Evolutionary conservation across 1,140 invertebrate genomes (phyloP).

Genomic region (Diabrotica virgifera): DNA sequence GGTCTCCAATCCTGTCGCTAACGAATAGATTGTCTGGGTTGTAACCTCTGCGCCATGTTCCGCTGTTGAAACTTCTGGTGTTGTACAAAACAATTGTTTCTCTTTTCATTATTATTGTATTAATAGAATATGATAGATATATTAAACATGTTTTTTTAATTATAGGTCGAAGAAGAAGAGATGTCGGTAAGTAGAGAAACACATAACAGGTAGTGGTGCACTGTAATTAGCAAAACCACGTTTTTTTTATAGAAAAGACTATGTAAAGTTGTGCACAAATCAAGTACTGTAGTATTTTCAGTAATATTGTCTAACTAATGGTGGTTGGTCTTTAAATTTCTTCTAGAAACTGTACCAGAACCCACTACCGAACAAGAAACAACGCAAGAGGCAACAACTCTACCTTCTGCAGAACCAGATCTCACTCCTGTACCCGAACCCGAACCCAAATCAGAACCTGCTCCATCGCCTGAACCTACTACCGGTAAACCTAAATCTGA

Average conservation of each 20-base stretch:
- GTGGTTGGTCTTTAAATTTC: slow-evolving; percentile 54
- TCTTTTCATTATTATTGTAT: neutral
- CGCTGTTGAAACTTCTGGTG: too few species aligned
- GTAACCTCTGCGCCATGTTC: too few species aligned
- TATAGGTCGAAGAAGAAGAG: slow-evolving; percentile 23
- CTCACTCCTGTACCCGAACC: slow-evolving; percentile 45
- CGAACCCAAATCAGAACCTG: slow-evolving; percentile 44
- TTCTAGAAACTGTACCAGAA: slow-evolving; percentile 43
- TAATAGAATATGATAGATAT: neutral
- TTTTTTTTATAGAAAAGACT: neutral
- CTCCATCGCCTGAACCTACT: slow-evolving; percentile 44
- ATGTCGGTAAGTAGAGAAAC: slow-evolving; percentile 17
- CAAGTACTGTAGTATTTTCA: slow-evolving; percentile 1
- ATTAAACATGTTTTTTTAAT: slow-evolving; percentile 2
- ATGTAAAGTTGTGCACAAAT: slow-evolving; percentile 2
- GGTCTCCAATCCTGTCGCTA: too few species aligned
- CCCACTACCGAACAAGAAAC: slow-evolving; percentile 49
- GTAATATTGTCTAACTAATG: slow-evolving; percentile 19
- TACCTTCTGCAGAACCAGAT: slow-evolving; percentile 47
- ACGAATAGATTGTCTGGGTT: too few species aligned
- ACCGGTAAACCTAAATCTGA: slow-evolving; percentile 42
- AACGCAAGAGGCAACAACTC: slow-evolving; percentile 48
- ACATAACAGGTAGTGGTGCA: neutral
- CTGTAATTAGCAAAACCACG: neutral
- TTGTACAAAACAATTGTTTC: neutral